Evolutionary conservation across 2,797 vertebrate genomes (phyloP).

Genomic region (Alcedo quadribrachys): DNA sequence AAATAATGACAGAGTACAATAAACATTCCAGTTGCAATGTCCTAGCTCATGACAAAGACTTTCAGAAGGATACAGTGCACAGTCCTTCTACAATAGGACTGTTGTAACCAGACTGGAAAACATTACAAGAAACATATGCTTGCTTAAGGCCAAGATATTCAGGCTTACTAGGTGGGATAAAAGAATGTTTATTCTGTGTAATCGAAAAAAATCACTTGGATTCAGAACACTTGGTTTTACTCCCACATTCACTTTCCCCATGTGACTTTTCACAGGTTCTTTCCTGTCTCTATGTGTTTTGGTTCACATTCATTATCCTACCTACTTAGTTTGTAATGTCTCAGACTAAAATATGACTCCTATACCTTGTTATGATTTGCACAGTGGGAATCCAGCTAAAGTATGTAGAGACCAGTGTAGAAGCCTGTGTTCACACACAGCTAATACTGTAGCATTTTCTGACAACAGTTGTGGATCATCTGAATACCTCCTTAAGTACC

Average conservation of each 20-base stretch:
- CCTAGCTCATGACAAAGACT: not conserved
- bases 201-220: not conserved
- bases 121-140: not conserved
- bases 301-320: not conserved
- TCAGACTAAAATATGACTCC: not conserved
- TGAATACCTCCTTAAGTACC: not conserved
- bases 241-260: not conserved
- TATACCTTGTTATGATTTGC: not conserved
- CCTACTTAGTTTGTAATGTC: not conserved
- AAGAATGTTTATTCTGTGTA: not conserved
- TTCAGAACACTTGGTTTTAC: not conserved
- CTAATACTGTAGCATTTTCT: not conserved
- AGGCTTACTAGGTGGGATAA: not conserved
- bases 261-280: not conserved
- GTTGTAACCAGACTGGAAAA: not conserved
- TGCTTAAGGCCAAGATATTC: not conserved
- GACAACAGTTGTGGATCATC: not conserved
- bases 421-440: not conserved
- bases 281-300: not conserved
- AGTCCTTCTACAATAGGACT: not conserved
- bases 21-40: not conserved
- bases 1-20: not conserved
- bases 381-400: not conserved
- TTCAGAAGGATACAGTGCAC: not conserved
- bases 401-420: not conserved